Evolutionary conservation across 1,140 invertebrate genomes (phyloP), one percentile per base, ranked within the genome.

Genomic region (Trichonephila clavipes): DNA sequence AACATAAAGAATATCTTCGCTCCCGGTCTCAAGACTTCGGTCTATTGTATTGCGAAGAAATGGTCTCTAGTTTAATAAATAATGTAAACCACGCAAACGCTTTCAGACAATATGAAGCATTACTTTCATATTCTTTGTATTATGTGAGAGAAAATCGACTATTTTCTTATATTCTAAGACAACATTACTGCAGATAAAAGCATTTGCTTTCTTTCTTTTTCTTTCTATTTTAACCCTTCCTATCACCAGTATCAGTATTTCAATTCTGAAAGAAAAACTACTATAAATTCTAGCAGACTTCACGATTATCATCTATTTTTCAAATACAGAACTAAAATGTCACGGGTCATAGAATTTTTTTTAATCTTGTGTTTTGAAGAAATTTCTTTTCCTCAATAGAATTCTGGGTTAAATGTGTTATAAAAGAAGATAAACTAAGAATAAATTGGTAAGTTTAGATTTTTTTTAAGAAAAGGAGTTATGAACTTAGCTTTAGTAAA

Each of bases 41-140:
- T 77, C 34, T 40, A 77, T 77, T 16, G 28, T 28, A 19, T 16
- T 18, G 10, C 12, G 28, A 77, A 34, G 34, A 34, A 28, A 77
- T 77, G 34, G 24, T 77, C 72, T 77, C 28, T 28, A 16, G 34
- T 28, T 77, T 77, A 77, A 77, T 77, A 77, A 77, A 77, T 77
- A 40, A 77, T 40, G 28, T 77, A 77, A 77, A 34, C 72, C 72
- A 77, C 72, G 72, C 72, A 77, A 77, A 77, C 72, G 14, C 10
- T 34, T 77, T 77, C 28, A 18, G 72, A 77, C 18, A 7, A 34
- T 28, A 77, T 19, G 72, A 77, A 77, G 72, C 72, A 69, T 69
- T 69, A 24, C n/a, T 77, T 77, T 28, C 16, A 18, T 77, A 34
- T 28, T 77, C 24, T 16, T 28, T 77, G 72, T 19, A 34, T 34